Evolutionary conservation across 2,113 vertebrate genomes (phyloP).

Genomic region (Burhinus oedicnemus): DNA sequence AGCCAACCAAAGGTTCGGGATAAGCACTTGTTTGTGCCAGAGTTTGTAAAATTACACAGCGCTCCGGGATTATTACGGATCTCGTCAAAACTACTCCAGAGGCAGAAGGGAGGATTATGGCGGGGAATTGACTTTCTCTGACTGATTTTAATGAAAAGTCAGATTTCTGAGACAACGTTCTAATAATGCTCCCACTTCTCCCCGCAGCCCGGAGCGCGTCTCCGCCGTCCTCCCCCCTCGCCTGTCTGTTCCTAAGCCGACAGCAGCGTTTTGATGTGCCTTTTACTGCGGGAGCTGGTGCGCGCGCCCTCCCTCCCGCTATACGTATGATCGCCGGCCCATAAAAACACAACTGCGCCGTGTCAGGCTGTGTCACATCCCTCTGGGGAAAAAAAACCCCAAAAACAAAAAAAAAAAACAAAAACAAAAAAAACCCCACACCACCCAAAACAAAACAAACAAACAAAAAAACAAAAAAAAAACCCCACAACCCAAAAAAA

Average conservation of each 20-base stretch:
- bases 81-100: slow-evolving; percentile 54
- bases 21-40: slow-evolving; percentile 24
- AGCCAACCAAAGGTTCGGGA: neutral
- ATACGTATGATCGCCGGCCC: neutral
- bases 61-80: slow-evolving; percentile 47
- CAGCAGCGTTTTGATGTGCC: neutral
- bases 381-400: neutral
- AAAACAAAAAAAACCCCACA: no score
- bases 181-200: slow-evolving; percentile 43
- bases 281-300: neutral
- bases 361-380: neutral
- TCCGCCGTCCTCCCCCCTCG: neutral
- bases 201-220: slow-evolving; percentile 24
- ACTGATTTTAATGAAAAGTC: slow-evolving; percentile 72
- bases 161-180: slow-evolving; percentile 40
- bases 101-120: slow-evolving; percentile 45
- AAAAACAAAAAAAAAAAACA: no score
- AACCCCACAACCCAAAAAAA: neutral
- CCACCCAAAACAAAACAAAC: no score
- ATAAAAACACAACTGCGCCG: neutral
- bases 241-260: neutral
- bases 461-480: no score
- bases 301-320: neutral
- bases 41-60: neutral
- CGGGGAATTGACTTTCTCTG: slow-evolving; percentile 49